phyloP scores from a whole-genome alignment of 2,113 vertebrate genomes.

The Tonatia bakeri region DNA sequence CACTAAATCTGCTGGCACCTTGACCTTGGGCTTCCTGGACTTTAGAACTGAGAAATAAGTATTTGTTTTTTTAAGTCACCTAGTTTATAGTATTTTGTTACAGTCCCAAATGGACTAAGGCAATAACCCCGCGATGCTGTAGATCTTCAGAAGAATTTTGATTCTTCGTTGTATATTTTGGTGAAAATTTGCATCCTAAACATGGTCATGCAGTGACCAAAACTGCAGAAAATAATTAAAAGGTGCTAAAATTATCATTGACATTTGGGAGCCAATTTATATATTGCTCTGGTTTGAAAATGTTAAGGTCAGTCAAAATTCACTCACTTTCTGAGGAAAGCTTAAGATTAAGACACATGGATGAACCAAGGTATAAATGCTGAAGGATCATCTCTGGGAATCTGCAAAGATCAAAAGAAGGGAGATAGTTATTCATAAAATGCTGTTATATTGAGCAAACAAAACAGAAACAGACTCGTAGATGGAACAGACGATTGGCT shows the following conservation, averaged over 20 bases:
- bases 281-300: background rate
- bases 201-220: background rate
- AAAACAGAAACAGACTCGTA: background rate
- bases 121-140: background rate
- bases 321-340: background rate
- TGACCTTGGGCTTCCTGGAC: background rate
- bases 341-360: conserved; percentile 43
- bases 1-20: background rate
- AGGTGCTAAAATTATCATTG: background rate
- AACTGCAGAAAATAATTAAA: background rate
- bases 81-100: background rate
- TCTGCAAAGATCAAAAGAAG: conserved; percentile 43
- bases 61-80: background rate
- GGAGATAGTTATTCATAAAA: background rate
- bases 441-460: background rate
- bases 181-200: conserved; percentile 23
- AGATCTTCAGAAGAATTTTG: background rate
- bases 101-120: background rate
- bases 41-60: background rate
- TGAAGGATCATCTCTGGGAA: conserved; percentile 67
- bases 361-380: conserved; percentile 66
- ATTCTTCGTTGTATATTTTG: background rate
- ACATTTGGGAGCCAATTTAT: background rate
- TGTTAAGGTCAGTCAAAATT: background rate
- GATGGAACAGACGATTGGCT: background rate